phyloP scores from a whole-genome alignment of 2,797 vertebrate genomes.

The Stomatorhinus walkeri region DNA sequence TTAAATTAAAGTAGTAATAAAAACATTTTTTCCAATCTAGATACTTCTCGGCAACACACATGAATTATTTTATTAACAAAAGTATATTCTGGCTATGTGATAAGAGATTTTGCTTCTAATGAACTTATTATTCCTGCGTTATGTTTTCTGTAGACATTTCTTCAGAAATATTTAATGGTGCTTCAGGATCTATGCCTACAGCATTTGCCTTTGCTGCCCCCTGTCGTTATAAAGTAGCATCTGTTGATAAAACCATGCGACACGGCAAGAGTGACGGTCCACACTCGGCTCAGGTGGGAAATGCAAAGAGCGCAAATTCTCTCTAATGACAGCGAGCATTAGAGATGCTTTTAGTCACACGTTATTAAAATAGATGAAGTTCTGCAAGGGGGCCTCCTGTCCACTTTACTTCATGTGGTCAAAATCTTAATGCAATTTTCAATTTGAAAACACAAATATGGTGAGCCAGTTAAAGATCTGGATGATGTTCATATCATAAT shows the following conservation, averaged over 20 bases:
- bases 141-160: neutral
- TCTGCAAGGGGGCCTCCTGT: neutral
- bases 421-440: neutral
- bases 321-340: neutral
- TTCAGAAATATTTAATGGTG: neutral
- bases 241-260: neutral
- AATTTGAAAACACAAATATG: neutral
- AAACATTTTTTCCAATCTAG: neutral
- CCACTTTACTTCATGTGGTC: neutral
- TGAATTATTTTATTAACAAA: neutral
- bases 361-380: neutral
- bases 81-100: neutral
- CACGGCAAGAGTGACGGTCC: neutral
- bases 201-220: conserved; percentile 32
- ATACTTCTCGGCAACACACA: neutral
- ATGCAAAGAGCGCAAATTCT: neutral
- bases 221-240: conserved; percentile 10
- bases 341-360: neutral
- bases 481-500: neutral
- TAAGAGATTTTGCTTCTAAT: conserved; percentile 15
- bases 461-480: neutral
- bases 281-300: neutral
- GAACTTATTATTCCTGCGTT: neutral
- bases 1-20: neutral
- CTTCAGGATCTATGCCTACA: neutral